Evolutionary conservation across 2,797 vertebrate genomes (phyloP), one percentile per base, ranked within the genome.

Genomic region (Cynodonichthys magdalenae): DNA sequence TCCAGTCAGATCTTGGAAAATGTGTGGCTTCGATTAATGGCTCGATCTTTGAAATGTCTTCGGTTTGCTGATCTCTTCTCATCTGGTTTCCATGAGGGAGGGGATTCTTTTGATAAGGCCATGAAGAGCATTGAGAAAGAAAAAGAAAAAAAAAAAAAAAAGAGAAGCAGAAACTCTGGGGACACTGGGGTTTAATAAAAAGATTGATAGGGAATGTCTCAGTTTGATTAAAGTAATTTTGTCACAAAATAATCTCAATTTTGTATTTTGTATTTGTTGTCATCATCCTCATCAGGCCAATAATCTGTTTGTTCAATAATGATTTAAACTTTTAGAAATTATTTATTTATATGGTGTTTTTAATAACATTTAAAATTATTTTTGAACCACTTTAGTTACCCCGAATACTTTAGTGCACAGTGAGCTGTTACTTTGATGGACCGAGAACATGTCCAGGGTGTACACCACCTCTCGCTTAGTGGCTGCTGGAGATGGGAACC

Each of bases 71-170:
- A 79, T 84, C 72, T 81, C 55, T 53, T 71, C 69, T 79, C 88
- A 92, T 90, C 89, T 91, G 90, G 85, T 82, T 79, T 79, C 65
- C 63, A 85, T 88, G 85, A 88, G 44, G 15, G 74, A 77, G 64
- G 79, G 87, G 81, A 88, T 83, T 91, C 86, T 66, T 66, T 42
- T 20, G 86, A 89, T 91, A 87, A 88, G 80, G 59, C 79, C 15
- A 15, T 81, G 57, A 74, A 19, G 18, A 75, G 28, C 39, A 5
- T 42, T 54, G 54, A 64, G 71, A 54, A 29, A 57, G 20, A 64
- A 51, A 52, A 54, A 29, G 50, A 42, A 52, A 72, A 31, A 24
- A 64, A 51, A 52, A 54, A 29, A 53, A 42, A 52, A 72, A 31
- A 24, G 36, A 36, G 28, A 42, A 24, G 3, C 2, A 42, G 18